Evolutionary conservation across 2,797 vertebrate species (phyloP), one percentile per base, ranked within the genome.

Genomic region (Chaetodon trifasciatus): DNA sequence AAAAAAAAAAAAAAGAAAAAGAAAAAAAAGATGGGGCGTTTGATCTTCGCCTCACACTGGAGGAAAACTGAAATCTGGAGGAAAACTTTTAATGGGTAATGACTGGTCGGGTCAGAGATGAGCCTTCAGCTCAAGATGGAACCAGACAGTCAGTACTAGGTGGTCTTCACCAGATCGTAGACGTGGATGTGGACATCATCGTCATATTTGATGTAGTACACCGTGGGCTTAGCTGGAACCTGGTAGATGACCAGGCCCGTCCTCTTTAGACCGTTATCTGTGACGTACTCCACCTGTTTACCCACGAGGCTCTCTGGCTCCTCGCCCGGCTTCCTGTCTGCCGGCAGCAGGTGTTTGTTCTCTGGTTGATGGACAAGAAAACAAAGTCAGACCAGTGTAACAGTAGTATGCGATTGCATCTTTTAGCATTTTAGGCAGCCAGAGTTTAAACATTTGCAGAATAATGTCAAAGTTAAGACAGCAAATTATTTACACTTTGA

Each of bases 231-330:
- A n/a, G 96, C 96, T 0, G 96, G 96, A 52, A 96, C 96, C 87
- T 96, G 96, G 89, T 96, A 96, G 93, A 96, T 96, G 85, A 96
- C 96, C 86, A 96, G 86, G 61, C 96, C 96, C 0, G 96, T 96
- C 84, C 96, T 94, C 94, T 96, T 96, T 75, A 96, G 93, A 5
- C 96, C 95, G 55, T 96, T 96, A 87, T 96, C 96, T 74, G 96
- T 96, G 69, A 96, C 95, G 4, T 96, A 96, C 89, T 96, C 96
- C 88, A 96, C 96, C 91, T 96, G 96, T 87, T 96, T 96, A 80
- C 96, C 96, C 92, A 96, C 96, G 57, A 96, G 96, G 86, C 96
- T 96, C 91, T 96, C 96, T n/a, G 96, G 94, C 92, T 96, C 96
- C 82, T 96, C 96, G 4, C 96, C 96, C 1, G 96, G 96, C 84